Percentiles rank a stretch among this genome's conserved stretches.
Conservation (phyloP, 2,113 vertebrate genomes). For the Microcebus tavaratra region DNA sequence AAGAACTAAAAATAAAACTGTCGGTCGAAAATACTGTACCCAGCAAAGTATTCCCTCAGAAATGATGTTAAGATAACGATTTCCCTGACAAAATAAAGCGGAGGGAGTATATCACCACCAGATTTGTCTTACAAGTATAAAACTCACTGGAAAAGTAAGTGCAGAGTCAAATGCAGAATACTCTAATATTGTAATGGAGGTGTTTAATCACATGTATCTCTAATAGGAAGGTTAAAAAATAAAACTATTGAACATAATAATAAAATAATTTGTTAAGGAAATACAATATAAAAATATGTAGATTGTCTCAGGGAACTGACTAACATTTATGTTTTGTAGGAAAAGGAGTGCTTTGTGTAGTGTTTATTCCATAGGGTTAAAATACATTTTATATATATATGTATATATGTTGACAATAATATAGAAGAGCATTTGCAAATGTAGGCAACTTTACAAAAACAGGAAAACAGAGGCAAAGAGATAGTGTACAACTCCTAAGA, state of each 20-base stretch:
- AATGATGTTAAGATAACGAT: neutral
- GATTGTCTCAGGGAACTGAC: neutral
- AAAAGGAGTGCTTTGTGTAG: neutral
- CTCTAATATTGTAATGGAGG: neutral
- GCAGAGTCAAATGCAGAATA: neutral
- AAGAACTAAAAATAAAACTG: neutral
- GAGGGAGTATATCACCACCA: neutral
- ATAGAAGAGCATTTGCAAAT: constrained; percentile 13
- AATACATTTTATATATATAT: neutral
- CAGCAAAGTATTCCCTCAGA: neutral
- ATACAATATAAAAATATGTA: too few species aligned
- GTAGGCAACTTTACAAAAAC: neutral
- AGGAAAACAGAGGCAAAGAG: neutral
- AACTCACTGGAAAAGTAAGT: neutral
- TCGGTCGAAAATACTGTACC: neutral
- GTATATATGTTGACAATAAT: neutral
- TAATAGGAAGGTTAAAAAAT: too few species aligned
- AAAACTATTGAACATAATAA: too few species aligned
- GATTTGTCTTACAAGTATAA: neutral
- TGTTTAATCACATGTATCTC: neutral
- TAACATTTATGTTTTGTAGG: neutral
- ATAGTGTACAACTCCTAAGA: neutral
- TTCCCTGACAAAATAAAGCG: neutral
- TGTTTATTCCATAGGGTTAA: neutral
- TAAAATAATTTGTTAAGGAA: too few species aligned